Percentiles rank a stretch among this genome's conserved stretches.
Evolutionary conservation across 1,140 invertebrate species (phyloP).

Genomic region (Eumaeus atala): DNA sequence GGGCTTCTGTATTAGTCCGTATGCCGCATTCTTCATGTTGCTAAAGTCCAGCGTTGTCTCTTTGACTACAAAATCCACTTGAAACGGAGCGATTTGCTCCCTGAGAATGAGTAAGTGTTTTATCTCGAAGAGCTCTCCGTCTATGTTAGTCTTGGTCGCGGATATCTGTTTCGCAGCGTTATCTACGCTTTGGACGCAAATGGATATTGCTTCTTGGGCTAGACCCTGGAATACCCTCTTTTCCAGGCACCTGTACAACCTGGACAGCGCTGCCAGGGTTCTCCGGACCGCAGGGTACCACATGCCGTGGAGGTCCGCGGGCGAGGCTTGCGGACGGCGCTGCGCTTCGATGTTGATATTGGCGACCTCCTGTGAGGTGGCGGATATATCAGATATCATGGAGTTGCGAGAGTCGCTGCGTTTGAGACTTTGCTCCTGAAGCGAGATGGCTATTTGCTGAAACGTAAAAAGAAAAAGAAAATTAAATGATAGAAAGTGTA

Average conservation of each 20-base stretch:
- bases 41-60: slow-evolving; percentile 95
- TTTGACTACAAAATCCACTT: slow-evolving; percentile 95
- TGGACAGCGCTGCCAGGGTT: slow-evolving; percentile 94
- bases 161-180: slow-evolving; percentile 83
- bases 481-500: not conserved
- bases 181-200: slow-evolving; percentile 93
- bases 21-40: slow-evolving; percentile 89
- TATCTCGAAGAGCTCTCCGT: slow-evolving; percentile 96
- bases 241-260: slow-evolving; percentile 96
- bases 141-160: slow-evolving; percentile 80
- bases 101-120: slow-evolving; percentile 97
- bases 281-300: slow-evolving; percentile 98
- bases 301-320: slow-evolving; percentile 98
- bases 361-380: slow-evolving; percentile 78
- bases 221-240: slow-evolving; percentile 95
- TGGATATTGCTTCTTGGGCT: slow-evolving; percentile 94
- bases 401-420: slow-evolving; percentile 81
- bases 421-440: slow-evolving; percentile 79
- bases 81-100: slow-evolving; percentile 98
- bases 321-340: slow-evolving; percentile 77
- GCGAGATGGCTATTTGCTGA: slow-evolving; percentile 82
- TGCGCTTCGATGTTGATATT: slow-evolving; percentile 71
- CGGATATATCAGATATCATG: slow-evolving; percentile 78
- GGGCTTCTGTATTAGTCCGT: slow-evolving; percentile 89
- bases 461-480: slow-evolving; percentile 16